These are phyloP conservation scores for Uria aalge DNA, from an alignment of 2,113 vertebrate genomes.

Conservation along the genomic window DNA sequence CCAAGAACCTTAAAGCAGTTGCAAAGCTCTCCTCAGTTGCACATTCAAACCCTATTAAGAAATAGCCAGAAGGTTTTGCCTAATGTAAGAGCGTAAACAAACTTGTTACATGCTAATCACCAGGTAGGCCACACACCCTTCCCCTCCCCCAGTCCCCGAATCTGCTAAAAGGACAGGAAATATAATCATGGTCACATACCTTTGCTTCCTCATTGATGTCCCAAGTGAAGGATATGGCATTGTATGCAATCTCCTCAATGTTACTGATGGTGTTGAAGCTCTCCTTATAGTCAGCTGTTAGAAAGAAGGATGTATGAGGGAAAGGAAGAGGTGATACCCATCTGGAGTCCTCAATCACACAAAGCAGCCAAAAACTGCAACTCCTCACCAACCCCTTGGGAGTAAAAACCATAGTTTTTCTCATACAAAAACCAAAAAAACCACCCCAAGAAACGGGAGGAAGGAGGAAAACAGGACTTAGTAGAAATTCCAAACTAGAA, in stretches of 20 bases:
- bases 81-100: constrained; percentile 37
- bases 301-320: not conserved
- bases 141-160: not conserved
- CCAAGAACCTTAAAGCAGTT: constrained; percentile 22
- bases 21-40: constrained; percentile 8
- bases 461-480: not conserved
- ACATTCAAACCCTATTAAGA: constrained; percentile 29
- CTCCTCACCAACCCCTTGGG: not conserved
- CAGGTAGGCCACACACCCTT: constrained; percentile 10
- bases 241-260: constrained; percentile 98
- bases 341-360: not conserved
- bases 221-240: constrained; percentile 98
- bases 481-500: not conserved
- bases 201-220: constrained; percentile 98
- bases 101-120: constrained; percentile 22
- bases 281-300: constrained; percentile 95
- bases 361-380: not conserved
- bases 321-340: not conserved
- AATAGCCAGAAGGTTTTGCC: constrained; percentile 15
- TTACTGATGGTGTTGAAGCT: constrained; percentile 99
- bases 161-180: not conserved
- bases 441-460: not conserved
- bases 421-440: not conserved
- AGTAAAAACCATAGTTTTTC: too few species aligned
- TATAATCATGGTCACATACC: constrained; percentile 69